Conservation (phyloP, 2,888 invertebrate genomes). For the Schizaphis graminum region DNA sequence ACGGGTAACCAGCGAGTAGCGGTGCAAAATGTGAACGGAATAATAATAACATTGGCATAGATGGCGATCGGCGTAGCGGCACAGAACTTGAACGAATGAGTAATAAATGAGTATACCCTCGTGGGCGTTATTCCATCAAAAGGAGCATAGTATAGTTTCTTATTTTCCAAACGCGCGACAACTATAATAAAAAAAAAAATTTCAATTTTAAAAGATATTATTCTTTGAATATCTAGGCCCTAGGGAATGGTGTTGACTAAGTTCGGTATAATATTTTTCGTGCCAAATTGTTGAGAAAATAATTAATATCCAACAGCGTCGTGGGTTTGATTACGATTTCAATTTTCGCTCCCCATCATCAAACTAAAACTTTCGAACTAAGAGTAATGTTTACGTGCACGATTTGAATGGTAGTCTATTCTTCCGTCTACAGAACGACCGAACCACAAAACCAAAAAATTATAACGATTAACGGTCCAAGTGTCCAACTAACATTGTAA, state of each 20-base stretch:
- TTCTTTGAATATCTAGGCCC: not conserved
- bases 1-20: not conserved
- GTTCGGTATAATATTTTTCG: not conserved
- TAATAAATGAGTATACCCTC: not conserved
- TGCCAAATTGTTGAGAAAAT: not conserved
- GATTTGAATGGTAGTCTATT: not conserved
- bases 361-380: not conserved
- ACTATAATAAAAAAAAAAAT: not conserved
- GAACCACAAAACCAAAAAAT: not conserved
- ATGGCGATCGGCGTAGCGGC: not conserved
- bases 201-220: not conserved
- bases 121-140: not conserved
- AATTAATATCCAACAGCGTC: not conserved
- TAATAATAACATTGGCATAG: slow-evolving; percentile 8
- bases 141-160: not conserved
- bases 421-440: not conserved
- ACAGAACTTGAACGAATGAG: not conserved
- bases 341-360: not conserved
- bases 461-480: not conserved
- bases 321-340: not conserved
- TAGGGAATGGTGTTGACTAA: not conserved
- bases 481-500: not conserved
- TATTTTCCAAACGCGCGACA: not conserved
- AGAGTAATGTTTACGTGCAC: not conserved
- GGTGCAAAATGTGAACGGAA: not conserved